Base-by-base conservation (phyloP, 2,113 vertebrate genomes). In the Sinocyclocheilus rhinocerous region DNA sequence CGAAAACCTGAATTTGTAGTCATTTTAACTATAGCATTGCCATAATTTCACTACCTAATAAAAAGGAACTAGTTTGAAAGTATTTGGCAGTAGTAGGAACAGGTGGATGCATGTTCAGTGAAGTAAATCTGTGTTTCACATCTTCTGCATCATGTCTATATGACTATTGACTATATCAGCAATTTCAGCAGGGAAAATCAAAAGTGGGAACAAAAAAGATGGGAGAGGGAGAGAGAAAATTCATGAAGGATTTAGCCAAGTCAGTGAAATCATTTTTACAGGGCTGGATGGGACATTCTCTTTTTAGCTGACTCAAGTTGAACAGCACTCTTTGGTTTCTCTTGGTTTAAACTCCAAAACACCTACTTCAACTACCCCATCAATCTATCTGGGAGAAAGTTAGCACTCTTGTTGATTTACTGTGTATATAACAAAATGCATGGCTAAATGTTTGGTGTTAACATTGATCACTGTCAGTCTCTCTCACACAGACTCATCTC, bases 271-370 rank as follows among this genome's bases (percentile, higher is more conserved):
- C 3, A 20, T 78, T 13, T 55, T 55, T 33, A 78, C 1, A 33
- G 26, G 8, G 50, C 16, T 33, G 76, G 50, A 6, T 75, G 42
- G 72, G 72, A 24, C 42, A 48, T 48, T 75, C 12, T 45, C 10
- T 57, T 78, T 78, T 78, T 78, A 55, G 76, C 76, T 78, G 50
- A 78, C 76, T 78, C 76, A 33, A 57, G 50, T 55, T 57, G 1
- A 55, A 57, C 76, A 57, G 48, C 76, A 78, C 15, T 55, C 22
- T 48, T 3, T 50, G 39, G 42, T 48, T 50, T 76, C 33, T 8
- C 15, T 24, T 76, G 42, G 45, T 50, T 52, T 76, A 15, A 76
- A 48, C 45, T 76, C 24, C 20, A 11, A 77, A 77, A 57, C 76
- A 55, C 72, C 72, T 75, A 7, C 5, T 75, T 22, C 72, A 45